phyloP scores from a whole-genome alignment of 2,113 vertebrate species.

The Esox niger region DNA sequence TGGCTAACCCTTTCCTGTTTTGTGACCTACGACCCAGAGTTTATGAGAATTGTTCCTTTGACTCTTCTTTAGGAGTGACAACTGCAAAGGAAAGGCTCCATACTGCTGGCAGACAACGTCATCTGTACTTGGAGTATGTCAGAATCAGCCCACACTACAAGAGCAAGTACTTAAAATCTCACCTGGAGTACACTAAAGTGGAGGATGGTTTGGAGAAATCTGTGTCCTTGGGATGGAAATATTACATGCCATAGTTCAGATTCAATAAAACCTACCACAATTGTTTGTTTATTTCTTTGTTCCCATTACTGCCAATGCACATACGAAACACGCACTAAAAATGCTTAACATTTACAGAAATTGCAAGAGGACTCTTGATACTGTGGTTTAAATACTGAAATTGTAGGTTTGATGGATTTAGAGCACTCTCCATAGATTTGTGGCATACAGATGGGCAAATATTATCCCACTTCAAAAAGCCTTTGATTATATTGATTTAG shows the following conservation, averaged over 20 bases:
- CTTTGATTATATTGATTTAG: not conserved
- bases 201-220: conserved; percentile 67
- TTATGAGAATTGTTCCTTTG: not conserved
- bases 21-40: too few relatives aligned
- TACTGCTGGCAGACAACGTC: conserved; percentile 63
- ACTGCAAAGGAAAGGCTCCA: conserved; percentile 50
- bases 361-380: too few relatives aligned
- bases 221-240: conserved; percentile 43
- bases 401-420: too few relatives aligned
- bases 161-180: conserved; percentile 51
- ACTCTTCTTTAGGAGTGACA: conserved; percentile 42
- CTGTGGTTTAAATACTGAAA: too few relatives aligned
- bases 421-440: too few relatives aligned
- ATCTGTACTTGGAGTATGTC: conserved; percentile 61
- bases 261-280: not conserved
- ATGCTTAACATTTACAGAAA: too few relatives aligned
- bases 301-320: not conserved
- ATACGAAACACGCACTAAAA: not conserved
- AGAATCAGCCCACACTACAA: conserved; percentile 51
- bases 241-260: not conserved
- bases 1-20: too few relatives aligned
- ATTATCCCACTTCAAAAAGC: not conserved
- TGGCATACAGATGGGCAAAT: too few relatives aligned
- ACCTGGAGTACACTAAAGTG: conserved; percentile 61
- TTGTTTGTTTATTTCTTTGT: not conserved